phyloP scores from a whole-genome alignment of 2,797 vertebrate genomes.

The Pangasius krempfi region DNA sequence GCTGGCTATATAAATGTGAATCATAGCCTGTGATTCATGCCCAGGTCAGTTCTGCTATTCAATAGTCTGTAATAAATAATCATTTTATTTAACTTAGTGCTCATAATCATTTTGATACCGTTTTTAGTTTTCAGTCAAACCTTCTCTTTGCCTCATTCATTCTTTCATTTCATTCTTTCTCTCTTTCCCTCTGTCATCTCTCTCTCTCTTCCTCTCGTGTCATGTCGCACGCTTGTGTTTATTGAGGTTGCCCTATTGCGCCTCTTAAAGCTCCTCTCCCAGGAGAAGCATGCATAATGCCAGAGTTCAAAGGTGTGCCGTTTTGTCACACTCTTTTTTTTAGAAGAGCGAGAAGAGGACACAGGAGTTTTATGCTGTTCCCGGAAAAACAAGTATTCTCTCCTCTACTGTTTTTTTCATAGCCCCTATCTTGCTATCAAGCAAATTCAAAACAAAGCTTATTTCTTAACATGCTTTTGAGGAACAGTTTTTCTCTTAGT shows the following conservation, averaged over 20 bases:
- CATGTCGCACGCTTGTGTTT: conserved; percentile 38
- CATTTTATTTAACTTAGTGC: neutral
- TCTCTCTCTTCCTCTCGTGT: neutral
- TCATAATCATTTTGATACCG: neutral
- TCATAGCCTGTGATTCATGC: neutral
- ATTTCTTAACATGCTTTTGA: neutral
- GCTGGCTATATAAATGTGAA: neutral
- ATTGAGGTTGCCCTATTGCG: neutral
- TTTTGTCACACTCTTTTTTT: neutral
- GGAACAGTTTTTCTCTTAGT: neutral
- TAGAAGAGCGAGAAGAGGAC: neutral
- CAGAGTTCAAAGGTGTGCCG: neutral
- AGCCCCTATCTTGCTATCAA: neutral
- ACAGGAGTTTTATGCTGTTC: neutral
- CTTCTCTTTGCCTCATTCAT: neutral
- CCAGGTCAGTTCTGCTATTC: neutral
- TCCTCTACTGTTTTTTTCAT: neutral
- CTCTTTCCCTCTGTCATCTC: too few relatives aligned
- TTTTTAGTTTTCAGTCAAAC: neutral
- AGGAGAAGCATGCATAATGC: neutral
- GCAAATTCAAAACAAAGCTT: neutral
- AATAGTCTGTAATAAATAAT: neutral
- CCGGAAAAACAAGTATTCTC: neutral
- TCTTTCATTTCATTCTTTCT: too few relatives aligned
- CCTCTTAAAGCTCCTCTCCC: neutral